Percentiles rank a stretch among this genome's conserved stretches.
These are phyloP conservation scores for Macrostomum lignano DNA, from an alignment of 1,140 invertebrate species.

Conservation along the genomic window DNA sequence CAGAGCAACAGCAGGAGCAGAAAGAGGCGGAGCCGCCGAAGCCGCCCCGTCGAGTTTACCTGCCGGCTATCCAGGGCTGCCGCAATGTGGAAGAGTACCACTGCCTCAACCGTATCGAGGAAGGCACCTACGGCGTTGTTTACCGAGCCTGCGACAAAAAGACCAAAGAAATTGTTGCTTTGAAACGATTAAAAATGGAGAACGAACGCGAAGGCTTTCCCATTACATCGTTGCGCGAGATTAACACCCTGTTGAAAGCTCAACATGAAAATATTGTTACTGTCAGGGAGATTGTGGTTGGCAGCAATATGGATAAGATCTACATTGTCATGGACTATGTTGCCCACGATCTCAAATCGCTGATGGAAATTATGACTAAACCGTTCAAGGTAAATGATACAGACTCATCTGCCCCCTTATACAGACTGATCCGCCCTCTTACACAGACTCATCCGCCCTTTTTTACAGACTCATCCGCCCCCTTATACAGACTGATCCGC, in stretches of 20 bases:
- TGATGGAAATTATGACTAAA: no score
- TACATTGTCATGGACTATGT: slow-evolving; percentile 99
- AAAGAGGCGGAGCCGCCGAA: no score
- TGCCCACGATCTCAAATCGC: slow-evolving; percentile 80
- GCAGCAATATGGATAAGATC: slow-evolving; percentile 97
- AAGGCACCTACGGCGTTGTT: slow-evolving; percentile 65
- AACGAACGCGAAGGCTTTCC: slow-evolving; percentile 98
- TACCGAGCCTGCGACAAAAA: slow-evolving; percentile 79
- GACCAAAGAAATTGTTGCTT: slow-evolving; percentile 81
- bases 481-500: no score
- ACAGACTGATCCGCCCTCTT: no score
- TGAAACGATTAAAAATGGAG: slow-evolving; percentile 96
- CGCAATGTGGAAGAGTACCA: slow-evolving; percentile 89
- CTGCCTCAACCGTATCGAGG: slow-evolving; percentile 79
- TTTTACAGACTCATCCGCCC: no score
- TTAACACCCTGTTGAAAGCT: slow-evolving; percentile 80
- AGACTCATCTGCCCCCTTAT: no score
- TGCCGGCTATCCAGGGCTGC: no score
- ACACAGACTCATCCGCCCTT: no score
- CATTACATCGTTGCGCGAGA: slow-evolving; percentile 85
- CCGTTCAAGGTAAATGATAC: no score
- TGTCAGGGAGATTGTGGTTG: slow-evolving; percentile 86
- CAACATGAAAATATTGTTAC: slow-evolving; percentile 93
- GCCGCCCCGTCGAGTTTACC: no score
- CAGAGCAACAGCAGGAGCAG: no score